A percentile compares a stretch with the other conserved stretches of the same genome.
Conservation (phyloP, 2,797 vertebrate genomes). For the Sebastes cheni region DNA sequence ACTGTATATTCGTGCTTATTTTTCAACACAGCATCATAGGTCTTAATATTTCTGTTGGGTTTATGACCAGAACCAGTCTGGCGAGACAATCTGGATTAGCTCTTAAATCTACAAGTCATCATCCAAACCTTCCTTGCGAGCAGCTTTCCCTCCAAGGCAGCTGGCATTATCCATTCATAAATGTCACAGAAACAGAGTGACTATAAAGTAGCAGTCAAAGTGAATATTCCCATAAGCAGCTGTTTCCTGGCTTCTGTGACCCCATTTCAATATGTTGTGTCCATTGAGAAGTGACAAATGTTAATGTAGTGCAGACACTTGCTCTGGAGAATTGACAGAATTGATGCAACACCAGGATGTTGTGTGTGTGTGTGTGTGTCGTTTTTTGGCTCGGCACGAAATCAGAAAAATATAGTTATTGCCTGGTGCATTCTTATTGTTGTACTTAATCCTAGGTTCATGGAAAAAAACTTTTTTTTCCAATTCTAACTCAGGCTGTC, state of each 20-base stretch:
- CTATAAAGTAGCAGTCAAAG: constrained; percentile 57
- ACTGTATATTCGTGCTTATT: background rate
- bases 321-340: constrained; percentile 15
- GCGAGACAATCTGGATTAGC: constrained; percentile 33
- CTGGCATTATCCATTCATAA: constrained; percentile 62
- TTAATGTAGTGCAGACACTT: constrained; percentile 34
- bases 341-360: constrained; percentile 1
- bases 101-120: constrained; percentile 55
- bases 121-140: constrained; percentile 19
- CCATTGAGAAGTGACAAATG: constrained; percentile 44
- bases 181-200: constrained; percentile 58
- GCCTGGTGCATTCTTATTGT: background rate
- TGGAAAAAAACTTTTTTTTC: background rate
- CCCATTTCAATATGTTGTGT: constrained; percentile 44
- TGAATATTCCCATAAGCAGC: constrained; percentile 53
- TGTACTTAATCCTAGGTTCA: background rate
- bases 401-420: constrained; percentile 2
- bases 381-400: background rate
- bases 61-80: constrained; percentile 31
- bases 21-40: constrained; percentile 7
- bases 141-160: constrained; percentile 39
- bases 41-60: constrained; percentile 18
- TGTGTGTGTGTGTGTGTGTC: background rate
- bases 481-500: background rate
- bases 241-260: constrained; percentile 46